Evolutionary conservation across 2,113 vertebrate genomes (phyloP).

Genomic region (Spea multiplicata): DNA sequence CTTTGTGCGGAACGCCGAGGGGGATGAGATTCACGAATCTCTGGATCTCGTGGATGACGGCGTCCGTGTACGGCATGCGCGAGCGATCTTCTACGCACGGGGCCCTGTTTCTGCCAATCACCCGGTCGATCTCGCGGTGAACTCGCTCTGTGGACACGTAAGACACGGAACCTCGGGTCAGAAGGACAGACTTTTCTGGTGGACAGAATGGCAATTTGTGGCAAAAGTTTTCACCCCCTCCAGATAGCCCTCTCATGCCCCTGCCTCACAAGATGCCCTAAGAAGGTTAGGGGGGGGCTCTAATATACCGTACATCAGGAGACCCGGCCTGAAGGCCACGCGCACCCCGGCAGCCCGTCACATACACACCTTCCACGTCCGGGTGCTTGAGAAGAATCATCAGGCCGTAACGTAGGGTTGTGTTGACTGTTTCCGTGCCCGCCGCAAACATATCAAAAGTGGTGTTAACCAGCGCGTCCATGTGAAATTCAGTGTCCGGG

Average conservation of each 20-base stretch:
- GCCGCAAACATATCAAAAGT: conserved; percentile 56
- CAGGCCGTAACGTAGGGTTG: conserved; percentile 58
- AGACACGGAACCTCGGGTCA: no score
- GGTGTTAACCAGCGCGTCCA: conserved; percentile 46
- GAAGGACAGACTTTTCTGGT: no score
- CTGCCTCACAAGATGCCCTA: no score
- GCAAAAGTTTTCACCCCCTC: no score
- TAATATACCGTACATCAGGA: no score
- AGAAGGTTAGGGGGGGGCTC: no score
- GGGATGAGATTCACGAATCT: conserved; percentile 56
- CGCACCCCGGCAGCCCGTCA: neutral
- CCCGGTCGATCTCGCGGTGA: conserved; percentile 52
- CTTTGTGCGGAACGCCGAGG: conserved; percentile 54
- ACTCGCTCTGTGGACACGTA: conserved; percentile 47
- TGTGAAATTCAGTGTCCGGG: conserved; percentile 52
- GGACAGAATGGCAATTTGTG: no score
- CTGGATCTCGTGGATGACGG: conserved; percentile 57
- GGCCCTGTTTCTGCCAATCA: conserved; percentile 47
- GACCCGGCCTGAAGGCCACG: neutral
- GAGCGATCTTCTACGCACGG: conserved; percentile 51
- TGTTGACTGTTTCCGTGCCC: conserved; percentile 59
- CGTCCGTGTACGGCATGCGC: conserved; percentile 43
- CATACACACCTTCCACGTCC: conserved; percentile 62
- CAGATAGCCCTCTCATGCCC: no score
- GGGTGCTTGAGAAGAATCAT: conserved; percentile 64